Evolutionary conservation across 2,797 vertebrate species (phyloP).

Genomic region (Astyanax mexicanus): DNA sequence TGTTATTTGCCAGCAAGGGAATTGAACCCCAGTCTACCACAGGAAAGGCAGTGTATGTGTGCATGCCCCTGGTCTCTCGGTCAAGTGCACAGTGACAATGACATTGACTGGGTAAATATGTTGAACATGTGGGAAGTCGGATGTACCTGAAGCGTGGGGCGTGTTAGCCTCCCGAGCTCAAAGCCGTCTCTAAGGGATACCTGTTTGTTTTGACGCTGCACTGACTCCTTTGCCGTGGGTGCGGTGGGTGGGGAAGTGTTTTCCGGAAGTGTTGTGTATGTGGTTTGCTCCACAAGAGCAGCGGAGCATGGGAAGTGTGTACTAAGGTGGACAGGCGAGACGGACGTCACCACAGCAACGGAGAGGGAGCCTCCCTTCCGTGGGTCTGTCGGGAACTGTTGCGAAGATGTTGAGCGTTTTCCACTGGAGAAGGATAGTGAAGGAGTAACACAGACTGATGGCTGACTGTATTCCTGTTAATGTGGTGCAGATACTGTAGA

Average conservation of each 20-base stretch:
- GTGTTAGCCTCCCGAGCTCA: conserved; percentile 66
- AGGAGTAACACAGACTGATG: background rate
- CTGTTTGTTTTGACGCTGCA: conserved; percentile 68
- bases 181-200: conserved; percentile 74
- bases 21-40: too few species aligned
- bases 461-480: background rate
- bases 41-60: too few species aligned
- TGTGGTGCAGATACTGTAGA: too few species aligned
- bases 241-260: conserved; percentile 15
- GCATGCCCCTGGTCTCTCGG: background rate
- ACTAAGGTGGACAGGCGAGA: conserved; percentile 42
- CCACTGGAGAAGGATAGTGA: background rate
- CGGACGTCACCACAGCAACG: conserved; percentile 60
- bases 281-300: conserved; percentile 35
- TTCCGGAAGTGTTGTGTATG: conserved; percentile 40
- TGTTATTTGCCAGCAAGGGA: too few species aligned
- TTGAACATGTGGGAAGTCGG: background rate
- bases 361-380: conserved; percentile 16
- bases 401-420: background rate
- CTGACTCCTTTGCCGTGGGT: conserved; percentile 22
- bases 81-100: conserved; percentile 31
- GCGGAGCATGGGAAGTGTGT: conserved; percentile 51
- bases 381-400: background rate
- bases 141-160: conserved; percentile 74
- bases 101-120: conserved; percentile 18